Evolutionary conservation across 2,888 invertebrate genomes (phyloP), one percentile per base, ranked within the genome.

Genomic region (Lochmaea crataegi): DNA sequence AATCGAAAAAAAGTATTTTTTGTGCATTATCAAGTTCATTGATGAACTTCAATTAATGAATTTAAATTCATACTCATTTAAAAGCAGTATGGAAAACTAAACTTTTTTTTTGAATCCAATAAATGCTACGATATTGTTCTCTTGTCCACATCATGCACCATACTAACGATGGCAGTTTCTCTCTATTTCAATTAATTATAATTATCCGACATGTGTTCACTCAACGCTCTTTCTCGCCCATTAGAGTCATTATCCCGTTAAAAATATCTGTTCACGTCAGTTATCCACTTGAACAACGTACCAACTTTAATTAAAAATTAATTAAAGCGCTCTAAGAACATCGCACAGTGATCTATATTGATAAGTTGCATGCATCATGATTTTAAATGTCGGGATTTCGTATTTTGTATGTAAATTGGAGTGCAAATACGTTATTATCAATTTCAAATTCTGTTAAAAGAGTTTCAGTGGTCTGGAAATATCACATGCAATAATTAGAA

Each of bases 251-350:
- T 64, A 57, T 68, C 38, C 63, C 68, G 63, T 68, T 70, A 58
- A 71, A 75, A 65, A 74, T 73, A 16, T 48, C 61, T 69, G 72
- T 68, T 57, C 58, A 26, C 63, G 45, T 68, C 68, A 66, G 64
- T 67, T 65, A 63, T 65, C 48, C 64, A 42, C 57, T 68, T 61
- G 68, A 72, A 64, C 64, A 57, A 51, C 65, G 41, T 74, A 75
- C 73, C 66, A 74, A 73, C 74, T 73, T 76, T 78, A 78, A 79
- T 79, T 78, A 77, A 79, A n/a, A 79, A 77, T 76, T 78, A 79
- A 78, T 78, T 77, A 76, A 77, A 77, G 16, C 68, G 73, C 72
- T 60, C 9, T 60, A 12, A 60, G 32, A 60, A 68, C 64, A 66
- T 60, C 63, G 69, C 72, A 66, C 73, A 75, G 74, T 77, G 79